Percentiles rank a stretch among this genome's conserved stretches.
phyloP scores from a whole-genome alignment of 2,888 invertebrate genomes.

The Chymomyza caudatula region DNA sequence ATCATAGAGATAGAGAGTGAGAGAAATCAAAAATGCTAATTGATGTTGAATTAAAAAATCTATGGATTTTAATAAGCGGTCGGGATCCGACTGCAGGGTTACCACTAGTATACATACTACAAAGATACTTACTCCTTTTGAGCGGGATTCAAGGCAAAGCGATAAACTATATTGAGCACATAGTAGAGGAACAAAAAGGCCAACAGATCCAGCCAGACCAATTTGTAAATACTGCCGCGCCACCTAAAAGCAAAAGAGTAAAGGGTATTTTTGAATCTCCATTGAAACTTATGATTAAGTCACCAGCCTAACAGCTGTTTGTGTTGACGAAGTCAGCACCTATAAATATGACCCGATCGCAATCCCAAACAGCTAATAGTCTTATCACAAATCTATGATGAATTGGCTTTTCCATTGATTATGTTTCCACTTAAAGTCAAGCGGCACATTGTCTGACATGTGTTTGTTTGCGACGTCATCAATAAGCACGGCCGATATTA shows the following conservation, averaged over 20 bases:
- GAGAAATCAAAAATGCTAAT: no score
- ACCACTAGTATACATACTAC: no score
- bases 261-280: not conserved
- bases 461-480: conserved; percentile 39
- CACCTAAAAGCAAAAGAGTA: conserved; percentile 83
- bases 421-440: not conserved
- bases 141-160: conserved; percentile 82
- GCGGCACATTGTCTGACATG: conserved; percentile 39
- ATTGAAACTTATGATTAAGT: not conserved
- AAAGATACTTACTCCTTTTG: conserved; percentile 84
- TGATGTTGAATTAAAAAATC: no score
- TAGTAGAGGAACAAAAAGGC: conserved; percentile 90
- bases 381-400: not conserved
- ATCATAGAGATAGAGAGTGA: no score
- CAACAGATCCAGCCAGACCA: conserved; percentile 93
- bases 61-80: not conserved
- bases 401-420: not conserved
- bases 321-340: not conserved
- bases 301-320: not conserved
- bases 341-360: not conserved
- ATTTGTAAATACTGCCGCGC: conserved; percentile 96
- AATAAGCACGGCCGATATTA: conserved; percentile 1
- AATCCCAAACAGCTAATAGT: not conserved
- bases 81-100: no score
- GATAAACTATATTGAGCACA: conserved; percentile 86